A percentile compares a stretch with the other conserved stretches of the same genome.
Evolutionary conservation across 2,797 vertebrate species (phyloP).

Genomic region (Enteromius unitaeniatus): DNA sequence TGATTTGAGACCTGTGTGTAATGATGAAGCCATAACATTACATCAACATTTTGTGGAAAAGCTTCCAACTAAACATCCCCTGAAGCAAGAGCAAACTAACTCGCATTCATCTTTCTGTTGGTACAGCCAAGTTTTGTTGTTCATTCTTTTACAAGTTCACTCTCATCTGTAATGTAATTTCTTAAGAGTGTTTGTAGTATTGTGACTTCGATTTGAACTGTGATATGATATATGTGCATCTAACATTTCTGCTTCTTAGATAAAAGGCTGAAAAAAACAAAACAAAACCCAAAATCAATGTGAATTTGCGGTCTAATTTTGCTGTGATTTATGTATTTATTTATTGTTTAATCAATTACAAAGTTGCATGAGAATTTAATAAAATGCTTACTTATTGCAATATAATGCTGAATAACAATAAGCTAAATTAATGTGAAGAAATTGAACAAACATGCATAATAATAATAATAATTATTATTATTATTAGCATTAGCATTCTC

Average conservation of each 20-base stretch:
- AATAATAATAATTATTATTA: background rate
- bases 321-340: background rate
- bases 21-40: slow-evolving; percentile 59
- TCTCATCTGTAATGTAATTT: background rate
- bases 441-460: background rate
- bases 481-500: background rate
- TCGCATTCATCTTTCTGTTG: slow-evolving; percentile 42
- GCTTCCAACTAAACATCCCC: slow-evolving; percentile 32
- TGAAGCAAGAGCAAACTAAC: slow-evolving; percentile 13
- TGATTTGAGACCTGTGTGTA: slow-evolving; percentile 66
- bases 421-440: background rate
- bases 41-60: slow-evolving; percentile 46
- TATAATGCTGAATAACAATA: background rate
- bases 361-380: background rate
- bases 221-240: background rate
- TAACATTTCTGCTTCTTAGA: background rate
- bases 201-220: background rate
- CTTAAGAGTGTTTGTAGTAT: slow-evolving; percentile 2
- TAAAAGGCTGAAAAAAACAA: background rate
- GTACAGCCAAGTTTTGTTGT: slow-evolving; percentile 35
- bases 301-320: background rate
- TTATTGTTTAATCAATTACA: background rate
- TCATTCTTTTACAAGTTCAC: background rate
- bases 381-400: background rate
- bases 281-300: background rate